Evolutionary conservation across 2,888 invertebrate species (phyloP).

Genomic region (Petrophora chlorosata): DNA sequence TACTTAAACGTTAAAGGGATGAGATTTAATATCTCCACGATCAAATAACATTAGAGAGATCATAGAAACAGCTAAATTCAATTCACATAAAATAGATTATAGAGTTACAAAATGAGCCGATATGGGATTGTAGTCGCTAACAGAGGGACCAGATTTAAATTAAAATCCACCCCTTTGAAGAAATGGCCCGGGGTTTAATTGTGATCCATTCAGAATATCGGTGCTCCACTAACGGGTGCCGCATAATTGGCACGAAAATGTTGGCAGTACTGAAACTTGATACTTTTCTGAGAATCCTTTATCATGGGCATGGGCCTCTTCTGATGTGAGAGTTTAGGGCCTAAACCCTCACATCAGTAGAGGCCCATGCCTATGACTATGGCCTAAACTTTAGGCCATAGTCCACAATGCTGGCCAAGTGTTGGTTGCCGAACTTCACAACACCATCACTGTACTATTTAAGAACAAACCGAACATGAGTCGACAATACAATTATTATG

Average conservation of each 20-base stretch:
- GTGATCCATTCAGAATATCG: constrained; percentile 65
- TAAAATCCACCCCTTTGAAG: constrained; percentile 72
- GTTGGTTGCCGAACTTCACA: too few species aligned
- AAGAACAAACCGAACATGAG: too few species aligned
- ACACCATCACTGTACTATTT: too few species aligned
- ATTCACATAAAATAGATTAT: constrained; percentile 17
- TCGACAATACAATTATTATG: too few species aligned
- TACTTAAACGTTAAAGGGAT: not conserved
- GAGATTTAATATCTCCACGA: not conserved
- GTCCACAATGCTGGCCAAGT: too few species aligned
- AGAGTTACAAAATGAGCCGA: constrained; percentile 22
- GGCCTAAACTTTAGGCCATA: too few species aligned
- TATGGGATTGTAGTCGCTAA: constrained; percentile 38
- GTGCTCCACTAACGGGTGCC: constrained; percentile 60
- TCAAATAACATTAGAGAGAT: constrained; percentile 34
- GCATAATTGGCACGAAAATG: constrained; percentile 55
- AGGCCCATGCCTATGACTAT: too few species aligned
- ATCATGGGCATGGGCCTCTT: too few species aligned
- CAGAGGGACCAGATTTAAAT: constrained; percentile 68
- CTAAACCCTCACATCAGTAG: too few species aligned
- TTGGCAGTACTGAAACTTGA: not conserved
- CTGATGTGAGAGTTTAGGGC: too few species aligned
- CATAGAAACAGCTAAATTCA: constrained; percentile 23
- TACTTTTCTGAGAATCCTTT: too few species aligned
- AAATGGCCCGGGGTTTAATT: constrained; percentile 68